phyloP scores from a whole-genome alignment of 2,113 vertebrate genomes.

The Atrichornis clamosus region DNA sequence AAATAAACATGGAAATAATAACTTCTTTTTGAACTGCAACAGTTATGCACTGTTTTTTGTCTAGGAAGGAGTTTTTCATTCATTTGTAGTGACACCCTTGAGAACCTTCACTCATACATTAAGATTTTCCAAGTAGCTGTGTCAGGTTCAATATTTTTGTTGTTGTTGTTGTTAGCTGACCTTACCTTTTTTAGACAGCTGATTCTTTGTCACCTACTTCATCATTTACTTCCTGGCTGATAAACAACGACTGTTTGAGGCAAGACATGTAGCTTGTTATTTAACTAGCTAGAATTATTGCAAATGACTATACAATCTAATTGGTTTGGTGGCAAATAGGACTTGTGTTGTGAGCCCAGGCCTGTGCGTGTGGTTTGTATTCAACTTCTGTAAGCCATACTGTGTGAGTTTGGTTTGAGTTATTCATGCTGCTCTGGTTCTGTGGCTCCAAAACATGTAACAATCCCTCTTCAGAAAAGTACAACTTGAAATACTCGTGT shows the following conservation, averaged over 20 bases:
- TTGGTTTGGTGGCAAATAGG: not conserved
- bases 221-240: not conserved
- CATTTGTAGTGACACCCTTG: fast-evolving
- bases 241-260: not conserved
- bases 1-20: not conserved
- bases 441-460: not conserved
- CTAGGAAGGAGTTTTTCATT: not conserved
- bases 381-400: not conserved
- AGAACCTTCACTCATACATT: not conserved
- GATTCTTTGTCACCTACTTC: not conserved
- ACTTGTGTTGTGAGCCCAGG: not conserved
- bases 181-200: not conserved
- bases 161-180: not conserved
- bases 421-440: not conserved
- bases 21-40: not conserved
- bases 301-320: not conserved
- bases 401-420: not conserved
- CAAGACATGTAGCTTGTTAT: not conserved
- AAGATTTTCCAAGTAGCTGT: not conserved
- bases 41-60: not conserved
- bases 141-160: not conserved
- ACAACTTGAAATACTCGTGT: not conserved
- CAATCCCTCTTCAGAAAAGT: not conserved
- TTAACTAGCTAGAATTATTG: not conserved
- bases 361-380: not conserved